A percentile compares a stretch with the other conserved stretches of the same genome.
Conservation (phyloP, 2,888 invertebrate species). For the Crepidodera aurea region DNA sequence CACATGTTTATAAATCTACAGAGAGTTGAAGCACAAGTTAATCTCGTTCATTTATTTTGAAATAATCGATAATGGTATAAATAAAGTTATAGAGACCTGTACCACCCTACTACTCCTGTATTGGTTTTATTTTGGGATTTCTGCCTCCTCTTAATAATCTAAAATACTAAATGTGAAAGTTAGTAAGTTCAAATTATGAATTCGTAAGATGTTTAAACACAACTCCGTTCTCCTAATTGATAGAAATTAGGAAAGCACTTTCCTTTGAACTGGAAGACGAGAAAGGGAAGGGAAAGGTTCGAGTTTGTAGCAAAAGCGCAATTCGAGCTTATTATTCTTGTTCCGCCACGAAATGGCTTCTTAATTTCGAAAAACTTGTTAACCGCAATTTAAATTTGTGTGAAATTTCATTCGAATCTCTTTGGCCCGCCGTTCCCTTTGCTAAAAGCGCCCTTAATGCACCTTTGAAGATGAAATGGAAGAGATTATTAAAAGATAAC, state of each 20-base stretch:
- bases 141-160: background rate
- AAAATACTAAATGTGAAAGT: slow-evolving; percentile 11
- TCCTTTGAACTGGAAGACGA: slow-evolving; percentile 53
- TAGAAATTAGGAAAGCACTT: slow-evolving; percentile 54
- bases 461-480: slow-evolving; percentile 46
- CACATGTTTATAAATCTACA: too few species aligned
- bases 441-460: slow-evolving; percentile 36
- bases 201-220: slow-evolving; percentile 46
- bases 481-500: slow-evolving; percentile 48
- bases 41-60: too few species aligned
- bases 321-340: slow-evolving; percentile 57
- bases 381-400: slow-evolving; percentile 60
- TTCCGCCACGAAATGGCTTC: slow-evolving; percentile 58
- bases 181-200: slow-evolving; percentile 5
- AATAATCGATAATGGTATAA: too few species aligned
- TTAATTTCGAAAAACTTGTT: slow-evolving; percentile 60
- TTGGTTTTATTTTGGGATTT: too few species aligned
- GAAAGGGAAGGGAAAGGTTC: slow-evolving; percentile 12
- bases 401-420: slow-evolving; percentile 57
- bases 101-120: too few species aligned
- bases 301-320: slow-evolving; percentile 47
- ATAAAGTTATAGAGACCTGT: too few species aligned
- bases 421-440: slow-evolving; percentile 43
- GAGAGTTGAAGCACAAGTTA: too few species aligned
- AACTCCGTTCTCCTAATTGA: slow-evolving; percentile 60